Base-by-base conservation (phyloP, 2,113 vertebrate genomes). In the Chloroceryle aenea region DNA sequence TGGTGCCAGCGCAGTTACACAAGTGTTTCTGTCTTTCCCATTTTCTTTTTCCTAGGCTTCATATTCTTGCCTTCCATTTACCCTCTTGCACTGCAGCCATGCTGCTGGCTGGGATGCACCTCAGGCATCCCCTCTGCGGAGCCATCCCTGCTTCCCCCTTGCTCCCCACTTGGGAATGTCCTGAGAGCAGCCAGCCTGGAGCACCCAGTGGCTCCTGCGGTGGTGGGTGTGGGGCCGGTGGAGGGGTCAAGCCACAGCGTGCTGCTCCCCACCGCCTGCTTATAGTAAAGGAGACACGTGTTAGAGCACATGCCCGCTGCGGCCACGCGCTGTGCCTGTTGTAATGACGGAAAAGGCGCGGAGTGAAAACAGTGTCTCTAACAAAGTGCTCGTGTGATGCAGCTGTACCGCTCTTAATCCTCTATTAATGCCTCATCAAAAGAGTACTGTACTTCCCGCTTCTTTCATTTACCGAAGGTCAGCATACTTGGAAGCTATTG, bases 381-480 rank as follows among this genome's bases (percentile, higher is more conserved):
- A 96, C 97, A 81, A 96, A 97, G 93, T n/a, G 88, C 95, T 97
- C 52, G 67, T 85, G 42, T 55, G 81, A 95, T 95, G 95, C 98
- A 98, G 98, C 98, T 98, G 97, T 94, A 96, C 97, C 96, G 75
- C 95, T 98, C 96, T 69, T 98, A 97, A 98, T 95, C 97, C 95
- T 94, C 90, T 97, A 96, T 97, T 98, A 97, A 98, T 94, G 96
- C 95, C 95, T 96, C 95, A 85, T 97, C 97, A 97, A 88, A 96
- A 93, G 97, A 94, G 95, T 91, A 93, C 97, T 93, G 94, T 92
- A 92, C 97, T 97, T 97, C 69, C 48, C 81, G 5, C 96, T 91
- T 97, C 97, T 96, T 97, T 93, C 95, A 1, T 96, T 97, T 93
- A 61, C 95, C 22, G 82, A 95, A 97, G 98, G 98, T 98, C 98